Base-by-base conservation (phyloP, 2,797 vertebrate species). In the Cuculus canorus region DNA sequence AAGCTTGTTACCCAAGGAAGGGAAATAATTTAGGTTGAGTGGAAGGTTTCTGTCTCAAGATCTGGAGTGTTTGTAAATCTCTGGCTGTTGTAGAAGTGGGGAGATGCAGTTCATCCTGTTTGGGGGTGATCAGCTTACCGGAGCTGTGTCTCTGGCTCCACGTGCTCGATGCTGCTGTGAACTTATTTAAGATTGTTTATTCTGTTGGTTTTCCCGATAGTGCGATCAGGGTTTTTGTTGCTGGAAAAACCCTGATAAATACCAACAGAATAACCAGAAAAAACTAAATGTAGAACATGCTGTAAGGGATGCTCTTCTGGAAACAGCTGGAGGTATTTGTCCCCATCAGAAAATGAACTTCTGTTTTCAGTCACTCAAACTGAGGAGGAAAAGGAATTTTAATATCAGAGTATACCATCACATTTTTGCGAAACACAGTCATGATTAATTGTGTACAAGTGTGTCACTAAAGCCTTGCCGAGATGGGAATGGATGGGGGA, bases 381-480 rank as follows among this genome's bases (percentile, higher is more conserved):
- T 47, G 70, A 79, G 33, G 56, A 19, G 18, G 21, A 70, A 76
- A 85, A 79, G 7, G 9, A 71, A 15, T 92, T 87, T 89, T 93
- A 73, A 60, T 70, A 77, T 75, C 28, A 60, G 56, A 35, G 3
- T 33, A 17, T 39, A 11, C 10, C 10, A 30, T 37, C 33, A n/a
- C 8, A 56, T 70, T 86, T 78, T 91, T 89, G 11, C 22, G 80
- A 66, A 86, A 63, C 59, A 8, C 12, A 70, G 0, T 70, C 9
- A 9, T 56, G n/a, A 53, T 83, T 90, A 73, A 39, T 45, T 63
- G 6, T 70, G 48, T 66, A 32, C 35, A 61, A 75, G 23, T 57
- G 9, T 86, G 59, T 9, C 30, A 86, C 22, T 54, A 54, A 92
- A 84, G 52, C 25, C 70, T 86, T 53, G 47, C 17, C 53, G 77